These are phyloP conservation scores for Brachionus angularis DNA, from an alignment of 1,140 invertebrate genomes.

Conservation along the genomic window DNA sequence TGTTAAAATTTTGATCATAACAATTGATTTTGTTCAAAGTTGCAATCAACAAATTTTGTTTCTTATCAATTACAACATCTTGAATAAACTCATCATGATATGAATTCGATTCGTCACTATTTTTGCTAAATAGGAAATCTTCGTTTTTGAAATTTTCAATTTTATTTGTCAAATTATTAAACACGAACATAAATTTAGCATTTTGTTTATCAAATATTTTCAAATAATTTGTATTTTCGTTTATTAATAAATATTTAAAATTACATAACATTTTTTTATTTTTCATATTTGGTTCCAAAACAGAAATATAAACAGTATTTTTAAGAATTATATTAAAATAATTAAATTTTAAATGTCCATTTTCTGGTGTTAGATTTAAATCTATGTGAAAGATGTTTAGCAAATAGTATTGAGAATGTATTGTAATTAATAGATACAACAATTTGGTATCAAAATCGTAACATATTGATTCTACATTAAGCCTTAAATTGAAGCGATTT, in stretches of 20 bases:
- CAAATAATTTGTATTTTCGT: neutral
- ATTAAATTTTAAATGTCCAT: neutral
- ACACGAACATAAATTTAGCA: constrained; percentile 5
- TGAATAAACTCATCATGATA: too few species aligned
- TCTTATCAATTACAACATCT: neutral
- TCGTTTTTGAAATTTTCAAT: too few species aligned
- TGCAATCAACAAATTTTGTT: neutral
- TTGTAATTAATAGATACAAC: constrained; percentile 7
- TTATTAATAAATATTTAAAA: neutral
- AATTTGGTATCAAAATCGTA: neutral
- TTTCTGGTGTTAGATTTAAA: neutral
- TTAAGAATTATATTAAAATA: neutral
- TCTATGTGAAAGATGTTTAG: constrained; percentile 5
- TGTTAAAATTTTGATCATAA: constrained; percentile 26
- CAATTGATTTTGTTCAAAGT: neutral
- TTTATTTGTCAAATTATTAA: too few species aligned
- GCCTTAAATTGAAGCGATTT: neutral
- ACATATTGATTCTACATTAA: neutral
- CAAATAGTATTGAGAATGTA: constrained; percentile 1
- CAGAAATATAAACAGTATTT: too few species aligned
- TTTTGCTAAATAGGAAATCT: too few species aligned
- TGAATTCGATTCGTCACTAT: too few species aligned
- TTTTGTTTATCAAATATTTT: constrained; percentile 9
- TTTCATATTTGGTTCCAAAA: constrained; percentile 7
- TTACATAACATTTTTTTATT: constrained; percentile 8